Percentiles rank a stretch among this genome's conserved stretches.
These are phyloP conservation scores for Lepilemur ruficaudatus DNA, from an alignment of 2,797 vertebrate species.

Conservation along the genomic window DNA sequence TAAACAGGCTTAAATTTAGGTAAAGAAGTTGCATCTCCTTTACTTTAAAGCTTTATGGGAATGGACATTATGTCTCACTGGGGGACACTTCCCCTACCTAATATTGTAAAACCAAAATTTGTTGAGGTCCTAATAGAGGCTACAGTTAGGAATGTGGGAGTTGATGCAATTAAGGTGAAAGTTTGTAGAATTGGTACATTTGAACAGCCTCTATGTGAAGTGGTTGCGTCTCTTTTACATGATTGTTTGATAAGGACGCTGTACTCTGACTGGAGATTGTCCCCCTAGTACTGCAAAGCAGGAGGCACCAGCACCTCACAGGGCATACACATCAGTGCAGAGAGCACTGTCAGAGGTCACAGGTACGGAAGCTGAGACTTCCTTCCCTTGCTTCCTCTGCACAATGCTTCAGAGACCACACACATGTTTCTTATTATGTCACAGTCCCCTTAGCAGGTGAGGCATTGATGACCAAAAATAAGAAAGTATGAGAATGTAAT, in stretches of 20 bases:
- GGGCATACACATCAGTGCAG: not conserved
- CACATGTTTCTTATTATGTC: not conserved
- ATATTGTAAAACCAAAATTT: not conserved
- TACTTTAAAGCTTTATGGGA: no score
- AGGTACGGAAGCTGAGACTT: not conserved
- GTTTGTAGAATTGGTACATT: not conserved
- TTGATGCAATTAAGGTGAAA: not conserved
- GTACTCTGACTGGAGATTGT: not conserved
- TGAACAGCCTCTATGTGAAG: not conserved
- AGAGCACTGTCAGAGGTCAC: not conserved
- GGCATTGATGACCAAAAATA: not conserved
- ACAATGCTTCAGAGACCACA: not conserved
- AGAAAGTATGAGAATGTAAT: not conserved
- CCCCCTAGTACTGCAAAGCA: not conserved
- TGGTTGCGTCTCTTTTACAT: not conserved
- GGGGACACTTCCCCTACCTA: not conserved
- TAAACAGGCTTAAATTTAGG: not conserved
- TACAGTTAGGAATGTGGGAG: not conserved
- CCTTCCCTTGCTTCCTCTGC: not conserved
- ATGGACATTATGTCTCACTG: no score
- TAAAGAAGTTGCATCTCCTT: not conserved
- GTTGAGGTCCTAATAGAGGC: not conserved
- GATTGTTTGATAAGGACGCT: not conserved
- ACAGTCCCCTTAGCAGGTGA: not conserved
- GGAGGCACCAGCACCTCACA: not conserved